Base-by-base conservation (phyloP, 1,140 invertebrate genomes). In the Cotesia chilonis region DNA sequence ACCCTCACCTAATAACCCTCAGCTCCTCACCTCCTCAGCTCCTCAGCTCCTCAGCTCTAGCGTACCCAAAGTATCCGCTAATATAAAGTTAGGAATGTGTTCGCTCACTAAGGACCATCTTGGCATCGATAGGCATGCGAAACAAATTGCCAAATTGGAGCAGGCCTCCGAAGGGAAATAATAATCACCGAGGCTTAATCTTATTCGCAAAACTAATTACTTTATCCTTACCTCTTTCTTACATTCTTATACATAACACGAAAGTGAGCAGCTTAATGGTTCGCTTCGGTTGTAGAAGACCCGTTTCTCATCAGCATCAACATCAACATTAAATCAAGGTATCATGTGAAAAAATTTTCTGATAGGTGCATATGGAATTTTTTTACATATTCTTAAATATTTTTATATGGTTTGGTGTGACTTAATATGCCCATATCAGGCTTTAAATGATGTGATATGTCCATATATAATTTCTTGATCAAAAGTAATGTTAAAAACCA, bases 141-240 rank as follows among this genome's bases (percentile, higher is more conserved):
- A 73, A 75, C 79, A 80, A 83, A 83, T 83, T 82, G 81, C 68
- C 76, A 80, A 78, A 80, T 78, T 81, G 74, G 70, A 38, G 63
- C 68, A 76, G 72, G 61, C 37, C 52, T 36, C 37, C 52, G 60
- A 64, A 71, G 28, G 28, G 10, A 47, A 47, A 47, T 47, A 47
- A 52, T 61, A 68, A 77, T 73, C 73, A 74, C 72, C 38, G 68
- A 67, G 59, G 65, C 79, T 28, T 28, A 28, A 28, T 28, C 76
- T 73, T 76, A 77, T 68, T 52, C 74, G 28, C 28, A 28, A 73
- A 75, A 76, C 77, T 83, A 83, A 83, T 83, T 83, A 83, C 80
- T 83, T 82, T 78, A 83, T 83, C 74, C 28, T 28, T 28, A 28
- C 28, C 78, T 74, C 75, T 57, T 28, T 61, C 55, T 12, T 54